Evolutionary conservation across 2,797 vertebrate genomes (phyloP), one percentile per base, ranked within the genome.

Genomic region (Karalla daura): DNA sequence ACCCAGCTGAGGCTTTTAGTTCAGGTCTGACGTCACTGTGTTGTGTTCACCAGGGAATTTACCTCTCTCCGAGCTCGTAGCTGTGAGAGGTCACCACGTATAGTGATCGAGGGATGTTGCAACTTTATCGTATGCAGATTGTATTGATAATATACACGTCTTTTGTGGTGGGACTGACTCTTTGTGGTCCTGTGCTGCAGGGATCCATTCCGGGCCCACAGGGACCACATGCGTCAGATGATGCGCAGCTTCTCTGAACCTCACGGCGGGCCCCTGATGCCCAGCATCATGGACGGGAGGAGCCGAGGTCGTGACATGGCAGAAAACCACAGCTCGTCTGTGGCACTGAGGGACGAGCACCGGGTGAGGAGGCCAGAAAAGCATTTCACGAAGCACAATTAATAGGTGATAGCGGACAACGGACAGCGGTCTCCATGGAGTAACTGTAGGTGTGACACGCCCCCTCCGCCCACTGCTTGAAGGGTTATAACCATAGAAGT

Each of bases 191-290:
- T 78, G 54, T 87, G 68, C 52, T 35, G 27, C 73, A 99, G 98
- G 11, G 97, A 98, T 64, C 94, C 95, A 9, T 95, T 98, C 52
- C 91, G 78, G 21, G 89, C 93, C 20, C 97, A 99, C 79, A 92
- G 88, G 50, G 95, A 98, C 8, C 92, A 93, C 8, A 86, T 97
- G 91, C 82, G 71, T 33, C 94, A 95, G 49, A 87, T 97, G 94
- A 94, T 96, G 95, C 93, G 93, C 21, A 95, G 91, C 80, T 95
- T 98, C 81, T 90, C 95, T 0, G 95, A 96, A 58, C 95, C 96
- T 0, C 94, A 95, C 10, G 94, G 94, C 13, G 91, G 86, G 45
- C 87, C 94, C 25, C 67, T 88, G 0, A 78, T 94, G 78, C 90
- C 89, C 79, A 88, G 94, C 51, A 71, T 96, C 56, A 93, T 86